Base-by-base conservation (phyloP, 2,113 vertebrate genomes). In the Poeciliopsis prolifica region DNA sequence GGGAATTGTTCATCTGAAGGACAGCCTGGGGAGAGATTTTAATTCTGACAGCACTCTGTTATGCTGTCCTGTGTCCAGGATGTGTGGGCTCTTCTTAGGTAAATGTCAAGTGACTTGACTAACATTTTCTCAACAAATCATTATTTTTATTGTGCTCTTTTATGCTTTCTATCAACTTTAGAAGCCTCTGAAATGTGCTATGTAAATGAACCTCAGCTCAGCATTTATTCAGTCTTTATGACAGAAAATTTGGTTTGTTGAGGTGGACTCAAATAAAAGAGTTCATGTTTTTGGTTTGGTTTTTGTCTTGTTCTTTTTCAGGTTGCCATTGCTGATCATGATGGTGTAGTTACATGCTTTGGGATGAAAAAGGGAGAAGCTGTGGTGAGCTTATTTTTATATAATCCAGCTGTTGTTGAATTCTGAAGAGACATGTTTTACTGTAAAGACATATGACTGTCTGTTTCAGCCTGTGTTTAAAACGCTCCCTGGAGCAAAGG, bases 341-440 rank as follows among this genome's bases (percentile, higher is more conserved):
- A 98, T 86, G 98, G 98, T 2, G 91, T 99, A 2, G 28, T 99
- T 71, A 95, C 93, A 0, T 99, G 98, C 90, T 99, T 99, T 90
- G 97, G 97, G 62, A 96, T 99, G 74, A 99, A 98, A 90, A 99
- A 97, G 65, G 96, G 96, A 37, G 98, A 98, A 81, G 94, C 95
- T 65, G 93, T 97, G 94, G 98, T 99, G 88, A 92, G 97, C 73
- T 71, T 14, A 35, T 2, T 11, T 65, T 61, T 44, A 2, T 0
- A 30, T n/a, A 14, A 2, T 9, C 3, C 29, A 72, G 11, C 12
- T 51, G 7, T 51, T 68, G 17, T 29, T 31, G 1, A 65, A 40
- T 63, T 61, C 1, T 5, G 28, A 33, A 6, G 1, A 60, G 72
- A 33, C 35, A 2, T 19, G 64, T 37, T 60, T 31, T 78, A 44